Evolutionary conservation across 1,140 invertebrate species (phyloP), one percentile per base, ranked within the genome.

Genomic region (Drosophila sp.): DNA sequence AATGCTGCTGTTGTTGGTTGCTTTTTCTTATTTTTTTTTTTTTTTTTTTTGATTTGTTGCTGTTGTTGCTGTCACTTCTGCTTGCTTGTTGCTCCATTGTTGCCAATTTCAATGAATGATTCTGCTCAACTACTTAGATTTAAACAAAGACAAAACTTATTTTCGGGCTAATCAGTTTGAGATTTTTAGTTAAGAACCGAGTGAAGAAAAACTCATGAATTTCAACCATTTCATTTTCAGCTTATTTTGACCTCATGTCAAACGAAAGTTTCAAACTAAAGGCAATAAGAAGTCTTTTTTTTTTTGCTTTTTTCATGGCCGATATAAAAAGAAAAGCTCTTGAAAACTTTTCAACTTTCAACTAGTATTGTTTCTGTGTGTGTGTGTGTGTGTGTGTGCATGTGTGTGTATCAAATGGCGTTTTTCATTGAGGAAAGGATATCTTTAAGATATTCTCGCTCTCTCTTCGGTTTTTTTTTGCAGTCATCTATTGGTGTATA

Each of bases 1-100:
- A 87, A 87, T 87, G 40, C 60, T 62, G 79, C 60, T 68, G 79
- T 75, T 47, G n/a, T 25, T 33, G 23, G 66, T 60, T 66, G 40
- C 8, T 56, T 27, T 66, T 23, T 32, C n/a, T 44, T 57, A 11
- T 40, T 33, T 35, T 8, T 40, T 55, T 54, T 35, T 6, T 50
- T 33, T 54, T 27, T 8, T 17, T 35, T 38, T 60, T 44, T 60
- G 47, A 23, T 60, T 50, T n/a, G n/a, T 41, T 72, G 35, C 44
- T 32, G 38, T 60, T 38, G 55, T 40, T 35, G 17, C 38, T 40
- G 35, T 1, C 23, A 25, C 23, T 47, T 47, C 7, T 50, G 44
- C 23, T 50, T 50, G 44, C 44, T 50, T 50, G 44, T 50, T 50
- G 44, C 44, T 50, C 25, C 44, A 50, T 50, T 50, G 44, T 50